These are phyloP conservation scores for Eristalis intricaria DNA, from an alignment of 2,888 invertebrate genomes.

Conservation along the genomic window DNA sequence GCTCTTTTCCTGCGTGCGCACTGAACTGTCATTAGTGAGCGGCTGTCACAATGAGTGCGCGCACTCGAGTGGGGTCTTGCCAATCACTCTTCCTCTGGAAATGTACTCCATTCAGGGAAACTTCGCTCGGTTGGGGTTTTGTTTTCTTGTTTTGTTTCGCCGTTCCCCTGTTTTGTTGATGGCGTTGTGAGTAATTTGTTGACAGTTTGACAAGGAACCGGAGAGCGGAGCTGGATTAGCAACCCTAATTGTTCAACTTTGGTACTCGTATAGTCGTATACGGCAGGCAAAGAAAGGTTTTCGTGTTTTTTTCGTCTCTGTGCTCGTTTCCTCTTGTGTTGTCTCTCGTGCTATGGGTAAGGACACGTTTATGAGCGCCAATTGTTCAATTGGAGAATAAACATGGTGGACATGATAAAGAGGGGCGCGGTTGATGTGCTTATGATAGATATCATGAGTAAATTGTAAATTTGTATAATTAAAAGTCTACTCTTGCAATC, in stretches of 20 bases:
- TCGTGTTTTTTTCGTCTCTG: constrained; percentile 45
- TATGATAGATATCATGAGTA: constrained; percentile 61
- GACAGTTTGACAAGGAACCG: constrained; percentile 66
- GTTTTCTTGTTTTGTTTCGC: not conserved
- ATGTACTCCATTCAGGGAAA: constrained; percentile 3
- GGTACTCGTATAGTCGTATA: not conserved
- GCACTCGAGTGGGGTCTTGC: constrained; percentile 64
- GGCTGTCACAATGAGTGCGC: constrained; percentile 68
- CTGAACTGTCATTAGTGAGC: constrained; percentile 81
- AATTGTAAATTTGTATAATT: constrained; percentile 54
- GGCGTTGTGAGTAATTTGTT: constrained; percentile 67
- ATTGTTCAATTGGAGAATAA: constrained; percentile 70
- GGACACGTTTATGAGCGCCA: constrained; percentile 51
- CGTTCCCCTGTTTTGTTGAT: constrained; percentile 2
- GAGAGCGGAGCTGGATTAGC: constrained; percentile 50
- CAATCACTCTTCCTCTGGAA: constrained; percentile 43
- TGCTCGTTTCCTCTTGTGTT: not conserved
- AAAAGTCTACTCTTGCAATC: constrained; percentile 40
- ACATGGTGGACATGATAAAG: constrained; percentile 71
- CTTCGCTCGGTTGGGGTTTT: not conserved
- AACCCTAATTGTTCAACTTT: constrained; percentile 56
- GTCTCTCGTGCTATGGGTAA: constrained; percentile 33
- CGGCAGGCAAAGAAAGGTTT: constrained; percentile 34
- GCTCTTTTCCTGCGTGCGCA: constrained; percentile 74
- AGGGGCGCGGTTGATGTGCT: constrained; percentile 68